Evolutionary conservation across 2,888 invertebrate species (phyloP).

Genomic region (Pammene aurita): DNA sequence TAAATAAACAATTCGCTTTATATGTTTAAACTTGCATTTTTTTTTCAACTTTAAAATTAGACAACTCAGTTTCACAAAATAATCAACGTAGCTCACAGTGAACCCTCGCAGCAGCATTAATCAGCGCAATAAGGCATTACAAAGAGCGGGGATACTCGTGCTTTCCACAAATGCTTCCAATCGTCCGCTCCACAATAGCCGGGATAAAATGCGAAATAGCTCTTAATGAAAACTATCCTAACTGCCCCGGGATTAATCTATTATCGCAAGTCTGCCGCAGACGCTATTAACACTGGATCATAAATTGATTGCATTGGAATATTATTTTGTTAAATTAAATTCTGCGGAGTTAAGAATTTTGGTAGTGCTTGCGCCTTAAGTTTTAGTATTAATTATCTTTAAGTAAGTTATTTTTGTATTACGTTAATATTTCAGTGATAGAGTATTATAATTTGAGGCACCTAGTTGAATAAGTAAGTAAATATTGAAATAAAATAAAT

Average conservation of each 20-base stretch:
- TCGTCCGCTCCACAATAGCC: conserved; percentile 59
- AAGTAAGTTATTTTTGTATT: not conserved
- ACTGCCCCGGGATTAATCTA: conserved; percentile 58
- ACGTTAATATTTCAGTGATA: not conserved
- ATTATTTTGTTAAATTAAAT: conserved; percentile 33
- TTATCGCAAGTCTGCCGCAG: conserved; percentile 64
- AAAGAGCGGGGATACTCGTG: conserved; percentile 60
- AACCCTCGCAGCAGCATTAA: conserved; percentile 62
- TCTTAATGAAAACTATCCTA: conserved; percentile 66
- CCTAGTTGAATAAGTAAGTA: no score
- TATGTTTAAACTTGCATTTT: not conserved
- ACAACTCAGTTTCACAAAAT: conserved; percentile 20
- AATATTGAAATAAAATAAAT: no score
- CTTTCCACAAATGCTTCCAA: conserved; percentile 66
- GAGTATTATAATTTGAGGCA: not conserved
- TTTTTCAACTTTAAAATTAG: conserved; percentile 4
- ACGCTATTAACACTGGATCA: conserved; percentile 54
- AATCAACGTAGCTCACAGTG: conserved; percentile 45
- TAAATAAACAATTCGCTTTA: not conserved
- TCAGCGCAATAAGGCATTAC: conserved; percentile 62
- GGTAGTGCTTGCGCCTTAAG: not conserved
- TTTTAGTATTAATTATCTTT: not conserved
- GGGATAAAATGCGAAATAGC: conserved; percentile 62
- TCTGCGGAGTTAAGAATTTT: conserved; percentile 9
- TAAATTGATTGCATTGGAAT: conserved; percentile 36